phyloP scores from a whole-genome alignment of 2,888 invertebrate genomes.

The Rhabditophanes sp. region DNA sequence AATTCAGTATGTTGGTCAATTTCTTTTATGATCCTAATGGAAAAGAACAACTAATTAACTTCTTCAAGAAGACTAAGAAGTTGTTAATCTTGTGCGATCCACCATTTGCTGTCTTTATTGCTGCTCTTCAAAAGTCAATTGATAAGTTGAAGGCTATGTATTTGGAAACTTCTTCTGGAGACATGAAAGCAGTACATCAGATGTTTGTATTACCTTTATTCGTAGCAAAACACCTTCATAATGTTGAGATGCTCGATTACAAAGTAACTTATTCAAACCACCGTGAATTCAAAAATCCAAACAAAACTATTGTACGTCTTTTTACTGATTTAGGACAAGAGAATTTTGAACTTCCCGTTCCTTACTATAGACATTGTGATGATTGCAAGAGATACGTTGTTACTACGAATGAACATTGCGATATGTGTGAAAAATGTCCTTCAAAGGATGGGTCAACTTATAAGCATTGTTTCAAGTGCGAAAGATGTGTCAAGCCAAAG shows the following conservation, averaged over 20 bases:
- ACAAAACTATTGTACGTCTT: slow-evolving; percentile 26
- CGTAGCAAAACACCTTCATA: slow-evolving; percentile 25
- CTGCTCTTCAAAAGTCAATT: slow-evolving; percentile 22
- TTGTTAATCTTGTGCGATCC: slow-evolving; percentile 28
- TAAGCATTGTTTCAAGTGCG: slow-evolving; percentile 25
- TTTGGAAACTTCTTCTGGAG: slow-evolving; percentile 2
- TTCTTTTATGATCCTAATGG: slow-evolving; percentile 23
- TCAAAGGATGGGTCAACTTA: slow-evolving; percentile 19
- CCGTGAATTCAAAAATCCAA: slow-evolving; percentile 17
- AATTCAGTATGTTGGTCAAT: slow-evolving; percentile 31
- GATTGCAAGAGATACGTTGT: slow-evolving; percentile 25
- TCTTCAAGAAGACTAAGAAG: slow-evolving; percentile 6
- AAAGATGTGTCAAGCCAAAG: slow-evolving; percentile 25
- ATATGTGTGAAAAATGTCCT: slow-evolving; percentile 25
- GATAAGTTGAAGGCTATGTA: slow-evolving; percentile 16
- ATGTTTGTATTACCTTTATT: slow-evolving; percentile 24
- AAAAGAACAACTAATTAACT: slow-evolving; percentile 8
- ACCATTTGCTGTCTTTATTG: slow-evolving; percentile 36
- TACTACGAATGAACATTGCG: slow-evolving; percentile 25
- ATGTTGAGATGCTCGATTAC: slow-evolving; percentile 4
- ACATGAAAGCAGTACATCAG: slow-evolving; percentile 8
- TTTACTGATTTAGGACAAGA: slow-evolving; percentile 25
- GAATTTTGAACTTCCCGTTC: slow-evolving; percentile 16
- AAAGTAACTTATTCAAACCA: slow-evolving; percentile 35
- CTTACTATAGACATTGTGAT: slow-evolving; percentile 20